Conservation (phyloP, 2,797 vertebrate genomes). For the Falco biarmicus region DNA sequence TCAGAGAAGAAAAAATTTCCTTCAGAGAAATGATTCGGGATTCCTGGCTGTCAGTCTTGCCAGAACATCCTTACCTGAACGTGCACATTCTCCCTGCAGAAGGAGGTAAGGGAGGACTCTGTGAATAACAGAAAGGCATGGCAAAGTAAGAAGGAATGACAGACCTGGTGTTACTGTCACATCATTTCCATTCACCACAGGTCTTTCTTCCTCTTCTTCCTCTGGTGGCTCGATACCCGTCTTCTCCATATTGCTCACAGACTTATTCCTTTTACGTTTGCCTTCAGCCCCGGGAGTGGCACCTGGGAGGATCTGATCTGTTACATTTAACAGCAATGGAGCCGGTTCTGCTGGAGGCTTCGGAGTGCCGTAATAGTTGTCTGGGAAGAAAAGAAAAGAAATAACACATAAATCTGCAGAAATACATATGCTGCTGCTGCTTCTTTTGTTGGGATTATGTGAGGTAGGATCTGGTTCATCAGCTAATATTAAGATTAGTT, state of each 20-base stretch:
- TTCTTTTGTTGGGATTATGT: background rate
- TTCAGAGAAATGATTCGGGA: background rate
- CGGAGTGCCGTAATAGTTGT: slow-evolving; percentile 98
- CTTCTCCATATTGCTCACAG: slow-evolving; percentile 99
- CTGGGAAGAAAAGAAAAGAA: slow-evolving; percentile 74
- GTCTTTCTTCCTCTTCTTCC: slow-evolving; percentile 94
- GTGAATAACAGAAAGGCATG: slow-evolving; percentile 13
- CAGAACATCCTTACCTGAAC: background rate
- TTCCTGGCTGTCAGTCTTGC: background rate
- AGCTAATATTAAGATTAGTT: background rate
- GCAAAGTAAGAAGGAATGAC: slow-evolving; percentile 57
- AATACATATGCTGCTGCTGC: background rate
- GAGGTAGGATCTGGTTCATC: background rate
- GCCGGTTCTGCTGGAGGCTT: slow-evolving; percentile 95
- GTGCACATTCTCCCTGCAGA: background rate
- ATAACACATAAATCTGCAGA: background rate
- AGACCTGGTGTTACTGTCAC: slow-evolving; percentile 92
- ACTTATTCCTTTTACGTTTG: slow-evolving; percentile 97
- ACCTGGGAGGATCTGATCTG: slow-evolving; percentile 94
- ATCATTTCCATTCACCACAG: slow-evolving; percentile 92
- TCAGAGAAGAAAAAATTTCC: background rate
- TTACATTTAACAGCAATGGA: slow-evolving; percentile 93
- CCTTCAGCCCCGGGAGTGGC: slow-evolving; percentile 94
- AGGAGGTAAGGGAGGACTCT: background rate
- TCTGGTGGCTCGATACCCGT: slow-evolving; percentile 93